Conservation (phyloP, 30 jellyfish, hydroid and myxozoan species). For the Cassiopea xamachana region DNA sequence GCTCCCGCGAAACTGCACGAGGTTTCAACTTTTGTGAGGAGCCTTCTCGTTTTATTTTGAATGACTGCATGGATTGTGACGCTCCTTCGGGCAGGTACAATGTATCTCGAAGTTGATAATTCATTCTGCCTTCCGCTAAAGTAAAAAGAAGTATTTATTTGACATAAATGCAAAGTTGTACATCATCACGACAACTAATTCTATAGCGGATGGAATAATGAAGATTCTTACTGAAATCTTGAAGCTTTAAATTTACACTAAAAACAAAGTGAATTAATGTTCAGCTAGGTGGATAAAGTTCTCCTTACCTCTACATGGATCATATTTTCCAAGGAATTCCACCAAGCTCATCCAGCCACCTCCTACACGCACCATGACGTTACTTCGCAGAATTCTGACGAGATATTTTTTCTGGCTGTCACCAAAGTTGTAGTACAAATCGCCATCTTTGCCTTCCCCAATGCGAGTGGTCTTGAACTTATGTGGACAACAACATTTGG, state of each 20-base stretch:
- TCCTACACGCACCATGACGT: constrained; percentile 98
- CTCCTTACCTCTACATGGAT: constrained; percentile 95
- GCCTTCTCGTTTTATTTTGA: constrained; percentile 85
- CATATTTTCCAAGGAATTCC: constrained; percentile 85
- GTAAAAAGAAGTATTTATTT: neutral
- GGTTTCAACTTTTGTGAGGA: constrained; percentile 65
- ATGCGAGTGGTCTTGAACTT: constrained; percentile 65
- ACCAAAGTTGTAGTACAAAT: constrained; percentile 80
- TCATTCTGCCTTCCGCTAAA: constrained; percentile 94
- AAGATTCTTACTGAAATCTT: too few species aligned
- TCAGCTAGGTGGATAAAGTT: too few species aligned
- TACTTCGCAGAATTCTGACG: constrained; percentile 86
- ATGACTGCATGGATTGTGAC: constrained; percentile 89
- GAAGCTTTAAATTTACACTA: too few species aligned
- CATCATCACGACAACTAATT: too few species aligned
- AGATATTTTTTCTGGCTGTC: constrained; percentile 85
- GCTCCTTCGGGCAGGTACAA: constrained; percentile 92
- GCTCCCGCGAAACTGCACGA: constrained; percentile 57
- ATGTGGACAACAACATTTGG: constrained; percentile 81
- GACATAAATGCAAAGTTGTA: too few species aligned
- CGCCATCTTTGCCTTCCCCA: constrained; percentile 85
- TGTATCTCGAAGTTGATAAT: constrained; percentile 85
- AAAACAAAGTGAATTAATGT: too few species aligned
- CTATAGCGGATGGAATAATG: too few species aligned
- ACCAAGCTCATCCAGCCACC: constrained; percentile 97